A percentile compares a stretch with the other conserved stretches of the same genome.
These are phyloP conservation scores for Smutsia gigantea DNA, from an alignment of 2,797 vertebrate species.

Conservation along the genomic window DNA sequence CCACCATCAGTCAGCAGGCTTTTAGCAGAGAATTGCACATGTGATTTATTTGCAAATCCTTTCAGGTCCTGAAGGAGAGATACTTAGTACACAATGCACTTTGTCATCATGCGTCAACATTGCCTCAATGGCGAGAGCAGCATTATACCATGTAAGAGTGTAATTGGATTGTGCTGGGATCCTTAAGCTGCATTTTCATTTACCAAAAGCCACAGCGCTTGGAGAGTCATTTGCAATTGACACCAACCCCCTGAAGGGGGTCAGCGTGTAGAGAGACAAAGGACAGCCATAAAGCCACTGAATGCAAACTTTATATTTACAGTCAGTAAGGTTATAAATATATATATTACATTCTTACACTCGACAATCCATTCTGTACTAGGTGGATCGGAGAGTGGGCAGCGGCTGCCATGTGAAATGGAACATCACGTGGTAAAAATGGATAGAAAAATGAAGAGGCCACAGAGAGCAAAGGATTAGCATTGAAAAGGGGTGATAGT, in stretches of 20 bases:
- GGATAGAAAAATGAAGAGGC: slow-evolving; percentile 40
- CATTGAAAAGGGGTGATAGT: slow-evolving; percentile 5
- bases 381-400: slow-evolving; percentile 64
- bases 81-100: slow-evolving; percentile 11
- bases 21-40: background rate
- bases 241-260: background rate
- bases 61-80: slow-evolving; percentile 56
- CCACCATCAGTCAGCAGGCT: background rate
- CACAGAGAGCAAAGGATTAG: slow-evolving; percentile 17
- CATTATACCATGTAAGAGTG: background rate
- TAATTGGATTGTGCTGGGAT: slow-evolving; percentile 48
- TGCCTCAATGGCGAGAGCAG: background rate
- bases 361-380: slow-evolving; percentile 82
- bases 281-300: slow-evolving; percentile 73
- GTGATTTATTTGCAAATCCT: slow-evolving; percentile 67
- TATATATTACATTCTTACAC: slow-evolving; percentile 88
- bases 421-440: background rate
- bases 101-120: background rate
- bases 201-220: slow-evolving; percentile 33
- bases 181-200: slow-evolving; percentile 38
- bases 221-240: background rate
- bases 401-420: background rate
- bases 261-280: slow-evolving; percentile 26
- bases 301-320: slow-evolving; percentile 86
- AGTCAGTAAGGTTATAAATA: slow-evolving; percentile 86